Conservation (phyloP, 2,888 invertebrate species). For the Emesis furor region DNA sequence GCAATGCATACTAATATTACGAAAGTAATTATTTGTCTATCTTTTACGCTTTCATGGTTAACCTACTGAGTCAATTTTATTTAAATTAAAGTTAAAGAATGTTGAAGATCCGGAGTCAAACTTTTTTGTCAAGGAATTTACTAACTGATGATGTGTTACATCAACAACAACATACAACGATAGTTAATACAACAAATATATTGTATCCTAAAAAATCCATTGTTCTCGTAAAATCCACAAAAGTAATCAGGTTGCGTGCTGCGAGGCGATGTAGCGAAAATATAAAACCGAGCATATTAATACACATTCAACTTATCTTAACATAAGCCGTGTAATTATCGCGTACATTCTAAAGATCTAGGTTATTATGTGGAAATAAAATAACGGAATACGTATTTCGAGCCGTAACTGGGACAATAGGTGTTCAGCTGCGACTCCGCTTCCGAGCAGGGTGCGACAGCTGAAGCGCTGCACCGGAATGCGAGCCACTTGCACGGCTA, state of each 20-base stretch:
- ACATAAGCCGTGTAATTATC: slow-evolving; percentile 14
- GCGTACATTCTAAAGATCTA: slow-evolving; percentile 17
- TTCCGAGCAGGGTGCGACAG: background rate
- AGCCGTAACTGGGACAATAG: slow-evolving; percentile 17
- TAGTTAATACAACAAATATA: no score
- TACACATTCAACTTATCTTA: slow-evolving; percentile 11
- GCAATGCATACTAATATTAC: no score
- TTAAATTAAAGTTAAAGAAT: no score
- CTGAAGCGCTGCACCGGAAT: background rate
- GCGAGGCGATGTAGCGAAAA: background rate
- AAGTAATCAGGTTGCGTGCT: background rate
- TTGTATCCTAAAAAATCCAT: no score
- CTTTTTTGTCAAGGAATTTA: no score
- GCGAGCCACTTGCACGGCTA: slow-evolving; percentile 4
- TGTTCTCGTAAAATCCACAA: no score
- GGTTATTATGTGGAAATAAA: slow-evolving; percentile 22
- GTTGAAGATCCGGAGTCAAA: no score
- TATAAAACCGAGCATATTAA: background rate
- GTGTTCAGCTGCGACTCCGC: background rate
- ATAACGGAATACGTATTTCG: slow-evolving; percentile 17
- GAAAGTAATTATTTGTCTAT: no score
- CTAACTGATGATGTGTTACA: no score
- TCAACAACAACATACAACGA: no score
- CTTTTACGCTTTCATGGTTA: no score
- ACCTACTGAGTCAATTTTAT: no score